Evolutionary conservation across 2,888 invertebrate species (phyloP), one percentile per base, ranked within the genome.

Genomic region (Hydroisotoma schaefferi): DNA sequence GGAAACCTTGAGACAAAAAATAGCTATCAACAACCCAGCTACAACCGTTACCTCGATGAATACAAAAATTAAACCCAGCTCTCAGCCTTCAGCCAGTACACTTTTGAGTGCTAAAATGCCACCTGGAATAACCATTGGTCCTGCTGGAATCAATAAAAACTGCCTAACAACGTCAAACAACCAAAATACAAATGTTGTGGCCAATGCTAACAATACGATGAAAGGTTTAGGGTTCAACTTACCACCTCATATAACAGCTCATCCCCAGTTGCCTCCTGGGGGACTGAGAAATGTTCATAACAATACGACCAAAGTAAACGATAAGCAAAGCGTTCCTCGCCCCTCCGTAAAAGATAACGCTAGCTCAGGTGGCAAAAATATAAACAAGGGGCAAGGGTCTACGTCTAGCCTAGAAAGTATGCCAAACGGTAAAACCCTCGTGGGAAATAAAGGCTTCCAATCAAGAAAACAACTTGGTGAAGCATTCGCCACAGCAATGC

Each of bases 31-130:
- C 22, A 49, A 27, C n/a, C 28, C 49, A 2, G 12, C 27, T n/a
- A 33, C 22, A 12, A n/a, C 49, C 8, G 18, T 49, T 18, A 33
- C 33, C 8, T 25, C 47, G 12, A 28, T 49, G 29, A 28, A 20
- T 29, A 52, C 15, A 33, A 52, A 52, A 20, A 29, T 52, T 33
- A 52, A 52, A 29, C 37, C 37, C 22, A 29, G 4, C 20, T 20
- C 10, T 6, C 33, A 33, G 12, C 8, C 47, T 5, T 6, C n/a
- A n/a, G 28, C 26, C 8, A 18, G 4, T 15, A n/a, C 51, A 3
- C 37, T 65, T 48, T 23, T 68, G 15, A 65, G 63, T 61, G 68
- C 65, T 20, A 68, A 68, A 54, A 65, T 68, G 68, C 68, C 68
- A 48, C 65, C 68, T 57, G 68, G 68, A 38, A 68, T 68, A 38